Base-by-base conservation (phyloP, 2,113 vertebrate genomes). In the Columbina picui region DNA sequence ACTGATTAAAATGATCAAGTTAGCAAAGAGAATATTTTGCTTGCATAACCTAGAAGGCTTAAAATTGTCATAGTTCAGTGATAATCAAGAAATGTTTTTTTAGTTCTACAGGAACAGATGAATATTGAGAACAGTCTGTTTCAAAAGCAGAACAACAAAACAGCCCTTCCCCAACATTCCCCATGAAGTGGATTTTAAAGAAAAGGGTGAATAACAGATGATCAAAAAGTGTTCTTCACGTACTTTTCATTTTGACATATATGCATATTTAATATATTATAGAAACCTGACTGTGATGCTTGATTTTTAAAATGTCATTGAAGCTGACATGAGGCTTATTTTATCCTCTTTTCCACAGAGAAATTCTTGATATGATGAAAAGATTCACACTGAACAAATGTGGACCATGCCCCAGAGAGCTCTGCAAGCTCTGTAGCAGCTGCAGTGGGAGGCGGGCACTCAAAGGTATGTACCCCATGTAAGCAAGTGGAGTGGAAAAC, bases 211-310 rank as follows among this genome's bases (percentile, higher is more conserved):
- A 67, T 12, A 83, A 30, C 38, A 90, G 45, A 89, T 1, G 15
- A 81, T 80, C 47, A 84, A 83, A 95, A 4, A 5, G 0, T 2
- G 3, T 74, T 84, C 34, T 80, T 93, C 53, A 38, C 55, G 77
- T 93, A 88, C 77, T 84, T 96, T 92, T 95, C 38, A 70, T 90
- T 87, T 94, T 94, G 76, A 90, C 67, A 94, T 84, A 87, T 67
- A 80, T 74, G 19, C 56, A 78, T 90, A 87, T 93, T 94, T 93
- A 92, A 95, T 91, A 56, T 17, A 89, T 89, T 71, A 94, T 73
- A 92, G 76, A 94, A 92, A 92, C n/a, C 73, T 73, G 63, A 83
- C 79, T 81, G 67, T 34, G 82, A 69, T 59, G n/a, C 29, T 78
- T 96, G 55, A 56, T 67, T 94, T 84, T 84, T 60, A 52, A 96